These are phyloP conservation scores for Dipus sagitta DNA, from an alignment of 2,797 vertebrate species.

Conservation along the genomic window DNA sequence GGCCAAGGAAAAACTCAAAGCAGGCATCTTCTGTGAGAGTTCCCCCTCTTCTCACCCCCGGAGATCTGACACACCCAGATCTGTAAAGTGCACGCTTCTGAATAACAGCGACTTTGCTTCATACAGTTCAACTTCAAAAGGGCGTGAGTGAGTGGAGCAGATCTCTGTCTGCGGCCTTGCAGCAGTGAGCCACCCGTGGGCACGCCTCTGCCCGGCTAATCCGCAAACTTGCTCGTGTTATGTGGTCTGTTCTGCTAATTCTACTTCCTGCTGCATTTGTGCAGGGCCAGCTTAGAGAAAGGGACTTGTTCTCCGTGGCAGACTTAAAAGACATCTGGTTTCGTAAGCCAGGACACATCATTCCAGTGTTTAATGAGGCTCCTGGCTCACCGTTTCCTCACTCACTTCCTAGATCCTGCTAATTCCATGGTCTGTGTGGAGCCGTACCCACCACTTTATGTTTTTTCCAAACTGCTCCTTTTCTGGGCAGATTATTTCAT, in stretches of 20 bases:
- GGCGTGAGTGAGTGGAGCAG: neutral
- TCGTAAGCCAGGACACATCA: neutral
- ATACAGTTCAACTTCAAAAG: neutral
- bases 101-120: neutral
- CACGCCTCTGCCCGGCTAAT: neutral
- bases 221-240: neutral
- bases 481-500: neutral
- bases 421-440: neutral
- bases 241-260: neutral
- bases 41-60: neutral
- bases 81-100: neutral
- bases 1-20: neutral
- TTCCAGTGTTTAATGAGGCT: neutral
- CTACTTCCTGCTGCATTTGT: neutral
- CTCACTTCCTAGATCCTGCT: neutral
- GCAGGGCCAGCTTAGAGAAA: neutral
- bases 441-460: neutral
- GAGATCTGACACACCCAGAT: neutral
- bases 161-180: neutral
- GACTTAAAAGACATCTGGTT: neutral
- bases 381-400: neutral
- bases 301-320: neutral
- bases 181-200: neutral
- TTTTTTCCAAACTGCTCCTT: neutral
- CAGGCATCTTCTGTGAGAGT: neutral